Conservation (phyloP, 2,888 invertebrate genomes). For the Drosophila vallismaia region DNA sequence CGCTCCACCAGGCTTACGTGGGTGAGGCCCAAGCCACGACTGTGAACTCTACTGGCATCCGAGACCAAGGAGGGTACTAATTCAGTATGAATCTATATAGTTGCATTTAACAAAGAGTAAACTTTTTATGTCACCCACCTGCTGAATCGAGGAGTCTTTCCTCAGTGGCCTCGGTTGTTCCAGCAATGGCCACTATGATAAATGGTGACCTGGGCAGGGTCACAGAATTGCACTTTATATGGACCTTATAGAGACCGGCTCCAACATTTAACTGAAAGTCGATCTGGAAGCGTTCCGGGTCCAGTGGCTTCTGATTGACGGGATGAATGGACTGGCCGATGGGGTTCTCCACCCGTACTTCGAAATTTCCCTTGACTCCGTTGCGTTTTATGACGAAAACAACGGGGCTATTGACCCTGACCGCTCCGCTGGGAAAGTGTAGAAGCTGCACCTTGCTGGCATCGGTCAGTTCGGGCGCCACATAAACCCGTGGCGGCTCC, state of each 20-base stretch:
- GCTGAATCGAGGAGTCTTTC: not conserved
- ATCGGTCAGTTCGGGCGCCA: constrained; percentile 82
- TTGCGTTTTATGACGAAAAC: constrained; percentile 81
- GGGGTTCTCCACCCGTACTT: constrained; percentile 81
- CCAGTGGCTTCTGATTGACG: constrained; percentile 71
- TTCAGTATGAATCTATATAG: not conserved
- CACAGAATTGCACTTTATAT: constrained; percentile 82
- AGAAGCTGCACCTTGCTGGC: constrained; percentile 79
- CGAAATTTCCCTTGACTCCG: constrained; percentile 82
- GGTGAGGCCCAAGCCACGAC: constrained; percentile 78
- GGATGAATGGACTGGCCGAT: constrained; percentile 67
- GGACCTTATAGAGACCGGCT: constrained; percentile 81
- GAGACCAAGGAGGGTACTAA: constrained; percentile 61
- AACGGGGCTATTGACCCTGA: constrained; percentile 70
- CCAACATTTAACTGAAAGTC: constrained; percentile 63
- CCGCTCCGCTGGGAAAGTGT: constrained; percentile 81
- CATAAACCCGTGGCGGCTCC: constrained; percentile 72
- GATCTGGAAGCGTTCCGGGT: constrained; percentile 80
- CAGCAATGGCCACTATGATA: constrained; percentile 80
- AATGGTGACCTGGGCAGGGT: constrained; percentile 80
- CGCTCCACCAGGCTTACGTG: constrained; percentile 76
- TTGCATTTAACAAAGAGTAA: not conserved
- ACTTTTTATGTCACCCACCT: constrained; percentile 4
- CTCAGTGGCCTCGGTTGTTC: constrained; percentile 27
- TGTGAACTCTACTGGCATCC: constrained; percentile 78